A percentile compares a stretch with the other conserved stretches of the same genome.
Conservation (phyloP, 2,888 invertebrate species). For the Polydesmus complanatus region DNA sequence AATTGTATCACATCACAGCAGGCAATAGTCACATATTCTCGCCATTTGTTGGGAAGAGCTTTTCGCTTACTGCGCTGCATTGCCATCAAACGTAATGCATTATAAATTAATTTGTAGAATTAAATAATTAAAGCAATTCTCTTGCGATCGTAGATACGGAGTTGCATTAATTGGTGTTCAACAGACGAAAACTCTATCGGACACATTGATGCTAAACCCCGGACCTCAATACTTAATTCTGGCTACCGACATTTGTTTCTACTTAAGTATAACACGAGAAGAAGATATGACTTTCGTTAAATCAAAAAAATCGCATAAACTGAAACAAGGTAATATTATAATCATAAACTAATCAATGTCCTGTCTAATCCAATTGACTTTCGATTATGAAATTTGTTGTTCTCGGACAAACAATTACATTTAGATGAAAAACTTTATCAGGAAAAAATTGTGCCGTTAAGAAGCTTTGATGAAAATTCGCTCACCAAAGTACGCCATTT, state of each 20-base stretch:
- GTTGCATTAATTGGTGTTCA: slow-evolving; percentile 91
- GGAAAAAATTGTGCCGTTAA: too few relatives aligned
- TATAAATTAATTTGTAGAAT: background rate
- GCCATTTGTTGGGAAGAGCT: slow-evolving; percentile 96
- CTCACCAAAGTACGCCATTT: background rate
- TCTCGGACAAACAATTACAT: too few relatives aligned
- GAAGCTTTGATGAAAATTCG: too few relatives aligned
- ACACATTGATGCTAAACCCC: slow-evolving; percentile 88
- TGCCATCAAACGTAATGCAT: slow-evolving; percentile 76
- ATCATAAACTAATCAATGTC: background rate
- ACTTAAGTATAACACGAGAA: slow-evolving; percentile 96
- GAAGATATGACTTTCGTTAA: slow-evolving; percentile 76
- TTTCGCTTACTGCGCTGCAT: slow-evolving; percentile 96
- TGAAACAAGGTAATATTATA: background rate
- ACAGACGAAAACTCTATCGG: slow-evolving; percentile 78
- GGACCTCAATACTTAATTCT: slow-evolving; percentile 96
- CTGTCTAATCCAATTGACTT: background rate
- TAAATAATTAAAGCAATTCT: background rate
- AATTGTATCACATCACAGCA: slow-evolving; percentile 92
- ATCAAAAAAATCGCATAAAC: slow-evolving; percentile 2
- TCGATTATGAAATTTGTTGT: slow-evolving; percentile 4
- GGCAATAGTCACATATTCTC: slow-evolving; percentile 93
- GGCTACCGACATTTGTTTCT: slow-evolving; percentile 90
- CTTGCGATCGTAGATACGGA: slow-evolving; percentile 54
- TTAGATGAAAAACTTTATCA: too few relatives aligned